These are phyloP conservation scores for Zosterops japonicus DNA, from an alignment of 2,113 vertebrate genomes.

Conservation along the genomic window DNA sequence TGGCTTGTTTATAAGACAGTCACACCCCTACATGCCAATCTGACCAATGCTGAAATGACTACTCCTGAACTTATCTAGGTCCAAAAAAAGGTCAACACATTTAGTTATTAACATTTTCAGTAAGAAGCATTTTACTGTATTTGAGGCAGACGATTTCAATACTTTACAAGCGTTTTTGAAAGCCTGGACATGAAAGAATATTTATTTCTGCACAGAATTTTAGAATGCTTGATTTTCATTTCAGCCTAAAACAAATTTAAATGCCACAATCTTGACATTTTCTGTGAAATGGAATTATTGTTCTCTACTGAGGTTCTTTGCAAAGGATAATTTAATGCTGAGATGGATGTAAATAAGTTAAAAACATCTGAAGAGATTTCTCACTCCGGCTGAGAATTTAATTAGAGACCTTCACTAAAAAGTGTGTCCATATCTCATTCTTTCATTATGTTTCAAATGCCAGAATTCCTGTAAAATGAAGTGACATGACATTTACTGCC, in stretches of 20 bases:
- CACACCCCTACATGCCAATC: neutral
- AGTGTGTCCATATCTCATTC: neutral
- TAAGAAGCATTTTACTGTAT: neutral
- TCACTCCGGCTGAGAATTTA: neutral
- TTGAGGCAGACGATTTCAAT: neutral
- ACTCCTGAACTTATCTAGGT: neutral
- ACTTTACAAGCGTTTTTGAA: neutral
- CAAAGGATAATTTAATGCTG: neutral
- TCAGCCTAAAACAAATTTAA: neutral
- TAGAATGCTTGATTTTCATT: neutral
- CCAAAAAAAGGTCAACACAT: neutral
- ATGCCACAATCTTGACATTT: neutral
- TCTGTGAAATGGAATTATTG: neutral
- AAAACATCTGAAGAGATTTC: conserved; percentile 4
- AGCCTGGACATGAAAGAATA: neutral
- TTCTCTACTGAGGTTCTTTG: neutral
- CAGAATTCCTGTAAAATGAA: neutral
- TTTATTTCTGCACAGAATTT: neutral
- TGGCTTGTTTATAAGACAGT: neutral
- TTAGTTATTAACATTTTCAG: neutral
- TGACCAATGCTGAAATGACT: neutral
- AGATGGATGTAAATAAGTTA: neutral
- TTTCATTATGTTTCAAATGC: neutral
- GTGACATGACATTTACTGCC: neutral
- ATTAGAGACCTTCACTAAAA: neutral